A percentile compares a stretch with the other conserved stretches of the same genome.
Evolutionary conservation across 2,888 invertebrate genomes (phyloP).

Genomic region (Yponomeuta sedellus): DNA sequence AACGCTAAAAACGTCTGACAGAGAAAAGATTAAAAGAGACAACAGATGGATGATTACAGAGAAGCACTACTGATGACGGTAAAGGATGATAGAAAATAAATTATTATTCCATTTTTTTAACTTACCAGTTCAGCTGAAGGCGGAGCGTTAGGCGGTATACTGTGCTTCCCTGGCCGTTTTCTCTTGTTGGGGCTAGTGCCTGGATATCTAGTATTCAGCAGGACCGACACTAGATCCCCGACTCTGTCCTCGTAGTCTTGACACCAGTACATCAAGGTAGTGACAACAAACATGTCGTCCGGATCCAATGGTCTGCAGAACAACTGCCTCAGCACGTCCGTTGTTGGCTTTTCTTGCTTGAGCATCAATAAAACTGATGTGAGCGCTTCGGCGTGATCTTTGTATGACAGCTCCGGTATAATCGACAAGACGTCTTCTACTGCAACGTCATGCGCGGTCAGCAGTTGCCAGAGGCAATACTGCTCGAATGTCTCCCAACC

Average conservation of each 20-base stretch:
- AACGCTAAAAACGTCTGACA: too few relatives aligned
- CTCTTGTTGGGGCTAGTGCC: conserved; percentile 93
- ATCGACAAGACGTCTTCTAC: conserved; percentile 91
- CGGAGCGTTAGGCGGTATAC: conserved; percentile 80
- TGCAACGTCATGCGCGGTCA: conserved; percentile 95
- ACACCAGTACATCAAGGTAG: conserved; percentile 96
- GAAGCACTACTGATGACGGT: too few relatives aligned
- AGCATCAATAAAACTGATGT: conserved; percentile 93
- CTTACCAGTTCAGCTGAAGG: conserved; percentile 86
- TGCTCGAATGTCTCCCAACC: conserved; percentile 99
- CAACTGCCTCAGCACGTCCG: conserved; percentile 89
- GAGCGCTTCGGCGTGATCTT: conserved; percentile 94
- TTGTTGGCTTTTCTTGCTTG: conserved; percentile 93
- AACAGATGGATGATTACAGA: too few relatives aligned
- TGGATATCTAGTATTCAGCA: conserved; percentile 89
- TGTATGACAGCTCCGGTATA: conserved; percentile 84
- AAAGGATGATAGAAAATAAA: too few relatives aligned
- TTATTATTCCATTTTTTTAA: conserved; percentile 13
- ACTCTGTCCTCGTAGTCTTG: conserved; percentile 93
- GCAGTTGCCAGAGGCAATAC: conserved; percentile 96
- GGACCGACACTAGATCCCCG: conserved; percentile 85
- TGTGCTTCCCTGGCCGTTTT: conserved; percentile 87
- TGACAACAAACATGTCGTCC: conserved; percentile 92
- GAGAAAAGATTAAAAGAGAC: too few relatives aligned
- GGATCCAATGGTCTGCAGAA: conserved; percentile 85